Conservation (phyloP, 2,797 vertebrate species). For the Myioborus miniatus region DNA sequence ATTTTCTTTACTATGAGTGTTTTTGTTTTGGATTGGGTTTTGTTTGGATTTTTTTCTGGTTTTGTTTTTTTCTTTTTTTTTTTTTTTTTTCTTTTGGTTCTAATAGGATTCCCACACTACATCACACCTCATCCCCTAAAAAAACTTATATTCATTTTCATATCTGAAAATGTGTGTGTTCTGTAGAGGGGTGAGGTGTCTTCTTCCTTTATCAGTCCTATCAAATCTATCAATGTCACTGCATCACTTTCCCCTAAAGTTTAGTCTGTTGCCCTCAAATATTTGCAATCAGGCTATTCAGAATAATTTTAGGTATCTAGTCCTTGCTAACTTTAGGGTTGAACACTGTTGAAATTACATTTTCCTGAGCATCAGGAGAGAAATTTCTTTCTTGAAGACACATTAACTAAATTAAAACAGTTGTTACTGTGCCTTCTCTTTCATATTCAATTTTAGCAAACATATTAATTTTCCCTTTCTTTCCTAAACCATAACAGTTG, state of each 20-base stretch:
- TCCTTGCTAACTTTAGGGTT: neutral
- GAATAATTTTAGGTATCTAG: neutral
- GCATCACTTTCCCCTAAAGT: neutral
- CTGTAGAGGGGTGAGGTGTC: neutral
- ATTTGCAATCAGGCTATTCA: neutral
- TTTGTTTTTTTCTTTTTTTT: fast-evolving
- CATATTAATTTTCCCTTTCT: neutral
- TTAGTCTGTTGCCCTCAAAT: neutral
- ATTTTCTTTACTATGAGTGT: neutral
- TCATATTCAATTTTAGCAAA: neutral
- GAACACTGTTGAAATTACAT: neutral
- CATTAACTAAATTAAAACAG: neutral
- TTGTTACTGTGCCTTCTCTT: neutral
- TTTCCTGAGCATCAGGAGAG: neutral
- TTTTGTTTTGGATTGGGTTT: neutral
- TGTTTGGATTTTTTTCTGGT: neutral
- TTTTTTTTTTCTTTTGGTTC: neutral
- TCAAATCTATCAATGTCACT: neutral
- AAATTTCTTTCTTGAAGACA: neutral
- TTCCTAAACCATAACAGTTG: neutral
- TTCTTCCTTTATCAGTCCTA: neutral
- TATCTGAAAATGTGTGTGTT: neutral
- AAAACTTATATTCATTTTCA: neutral
- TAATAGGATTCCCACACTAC: neutral
- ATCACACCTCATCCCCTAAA: neutral